These are phyloP conservation scores for Anguilla pacifica DNA, from an alignment of 2,797 vertebrate species.

Conservation along the genomic window DNA sequence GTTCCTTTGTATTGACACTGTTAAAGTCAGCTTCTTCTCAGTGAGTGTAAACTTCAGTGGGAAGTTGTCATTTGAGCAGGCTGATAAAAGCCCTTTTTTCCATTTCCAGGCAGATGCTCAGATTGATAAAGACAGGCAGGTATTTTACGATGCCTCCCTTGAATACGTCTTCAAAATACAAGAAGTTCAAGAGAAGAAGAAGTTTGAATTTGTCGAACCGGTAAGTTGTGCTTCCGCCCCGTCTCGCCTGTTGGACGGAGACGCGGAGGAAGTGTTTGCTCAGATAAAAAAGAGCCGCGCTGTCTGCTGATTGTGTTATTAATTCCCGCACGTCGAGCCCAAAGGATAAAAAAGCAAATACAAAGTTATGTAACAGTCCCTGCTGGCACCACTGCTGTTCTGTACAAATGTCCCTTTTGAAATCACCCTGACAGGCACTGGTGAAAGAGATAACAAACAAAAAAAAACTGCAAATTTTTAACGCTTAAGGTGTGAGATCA, in stretches of 20 bases:
- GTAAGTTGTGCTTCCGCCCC: conserved; percentile 70
- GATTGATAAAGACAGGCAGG: conserved; percentile 91
- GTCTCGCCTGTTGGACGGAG: not conserved
- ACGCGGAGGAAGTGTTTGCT: not conserved
- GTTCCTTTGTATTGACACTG: not conserved
- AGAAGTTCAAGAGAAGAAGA: conserved; percentile 98
- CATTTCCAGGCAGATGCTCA: conserved; percentile 86
- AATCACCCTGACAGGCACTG: not conserved
- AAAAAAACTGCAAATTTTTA: not conserved
- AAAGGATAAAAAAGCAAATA: not conserved
- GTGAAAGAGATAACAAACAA: not conserved
- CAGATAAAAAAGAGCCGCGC: not conserved
- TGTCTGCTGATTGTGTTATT: not conserved
- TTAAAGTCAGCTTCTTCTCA: not conserved
- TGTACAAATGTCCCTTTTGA: not conserved
- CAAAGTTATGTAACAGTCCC: not conserved
- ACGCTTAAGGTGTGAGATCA: too few species aligned
- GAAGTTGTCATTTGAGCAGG: not conserved
- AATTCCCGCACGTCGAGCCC: not conserved
- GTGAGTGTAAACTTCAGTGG: not conserved
- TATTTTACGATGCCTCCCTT: conserved; percentile 93
- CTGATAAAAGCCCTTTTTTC: accelerated
- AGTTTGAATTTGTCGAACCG: conserved; percentile 98
- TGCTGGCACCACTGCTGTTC: not conserved
- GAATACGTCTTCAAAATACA: conserved; percentile 99